These are phyloP conservation scores for Entomobrya multifasciata DNA, from an alignment of 2,888 invertebrate species.

Conservation along the genomic window DNA sequence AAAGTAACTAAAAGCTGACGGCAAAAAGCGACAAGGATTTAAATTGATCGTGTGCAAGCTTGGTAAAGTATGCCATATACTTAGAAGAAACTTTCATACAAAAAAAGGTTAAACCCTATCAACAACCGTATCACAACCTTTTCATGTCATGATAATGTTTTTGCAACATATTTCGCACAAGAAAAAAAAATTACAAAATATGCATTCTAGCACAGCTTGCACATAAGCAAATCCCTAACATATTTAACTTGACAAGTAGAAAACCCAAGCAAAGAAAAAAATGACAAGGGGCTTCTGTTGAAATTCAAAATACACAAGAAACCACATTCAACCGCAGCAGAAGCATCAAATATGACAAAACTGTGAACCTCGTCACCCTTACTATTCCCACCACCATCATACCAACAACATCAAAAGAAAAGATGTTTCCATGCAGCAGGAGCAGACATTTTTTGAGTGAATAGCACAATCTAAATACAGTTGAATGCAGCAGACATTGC, in stretches of 20 bases:
- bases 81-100: too few species aligned
- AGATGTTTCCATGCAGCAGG: not conserved
- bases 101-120: not conserved
- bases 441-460: not conserved
- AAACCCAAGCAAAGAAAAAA: conserved; percentile 6
- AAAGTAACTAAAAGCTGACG: too few species aligned
- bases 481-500: not conserved
- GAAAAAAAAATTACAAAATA: not conserved
- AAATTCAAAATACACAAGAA: too few species aligned
- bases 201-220: conserved; percentile 3
- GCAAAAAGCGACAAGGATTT: not conserved
- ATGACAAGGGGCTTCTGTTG: conserved; percentile 6
- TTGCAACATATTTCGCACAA: not conserved
- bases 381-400: too few species aligned
- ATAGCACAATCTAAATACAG: not conserved
- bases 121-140: not conserved
- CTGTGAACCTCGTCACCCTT: not conserved
- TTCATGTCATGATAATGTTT: not conserved
- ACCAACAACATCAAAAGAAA: not conserved
- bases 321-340: too few species aligned
- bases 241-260: conserved; percentile 9
- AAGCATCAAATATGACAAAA: not conserved
- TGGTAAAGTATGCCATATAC: not conserved
- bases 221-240: conserved; percentile 10
- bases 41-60: not conserved